Evolutionary conservation across 2,888 invertebrate genomes (phyloP).

Genomic region (Lasioglossum vierecki): DNA sequence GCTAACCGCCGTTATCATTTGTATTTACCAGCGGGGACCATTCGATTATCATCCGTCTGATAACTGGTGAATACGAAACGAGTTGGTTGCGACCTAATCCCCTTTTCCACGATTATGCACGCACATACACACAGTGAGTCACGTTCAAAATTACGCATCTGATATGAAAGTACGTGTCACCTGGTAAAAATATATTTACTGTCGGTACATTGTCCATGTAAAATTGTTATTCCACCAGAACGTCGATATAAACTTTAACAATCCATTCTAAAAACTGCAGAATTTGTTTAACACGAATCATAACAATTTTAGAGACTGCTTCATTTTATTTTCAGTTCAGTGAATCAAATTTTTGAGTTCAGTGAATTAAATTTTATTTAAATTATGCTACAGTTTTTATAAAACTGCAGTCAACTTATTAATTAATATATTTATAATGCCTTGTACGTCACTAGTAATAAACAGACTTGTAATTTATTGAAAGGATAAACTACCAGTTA

Average conservation of each 20-base stretch:
- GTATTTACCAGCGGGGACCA: background rate
- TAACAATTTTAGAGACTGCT: background rate
- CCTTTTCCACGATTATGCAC: background rate
- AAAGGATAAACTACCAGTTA: too few relatives aligned
- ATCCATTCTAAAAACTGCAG: background rate
- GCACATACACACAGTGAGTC: background rate
- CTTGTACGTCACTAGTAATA: too few relatives aligned
- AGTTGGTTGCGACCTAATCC: background rate
- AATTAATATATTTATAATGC: background rate
- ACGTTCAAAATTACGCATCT: background rate
- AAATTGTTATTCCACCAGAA: background rate
- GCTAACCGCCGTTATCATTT: slow-evolving; percentile 15
- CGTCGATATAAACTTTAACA: background rate
- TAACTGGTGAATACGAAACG: slow-evolving; percentile 8
- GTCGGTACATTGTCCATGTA: background rate
- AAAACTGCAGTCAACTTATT: background rate
- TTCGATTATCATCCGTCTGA: slow-evolving; percentile 21
- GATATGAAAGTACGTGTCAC: background rate
- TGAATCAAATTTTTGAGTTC: background rate
- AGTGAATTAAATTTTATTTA: background rate
- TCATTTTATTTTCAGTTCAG: background rate
- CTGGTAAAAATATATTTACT: slow-evolving; percentile 5
- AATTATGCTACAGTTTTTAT: too few relatives aligned
- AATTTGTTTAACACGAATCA: background rate
- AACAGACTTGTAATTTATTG: too few relatives aligned